Conservation (phyloP, 2,888 invertebrate genomes). For the Diaprepes abbreviatus region DNA sequence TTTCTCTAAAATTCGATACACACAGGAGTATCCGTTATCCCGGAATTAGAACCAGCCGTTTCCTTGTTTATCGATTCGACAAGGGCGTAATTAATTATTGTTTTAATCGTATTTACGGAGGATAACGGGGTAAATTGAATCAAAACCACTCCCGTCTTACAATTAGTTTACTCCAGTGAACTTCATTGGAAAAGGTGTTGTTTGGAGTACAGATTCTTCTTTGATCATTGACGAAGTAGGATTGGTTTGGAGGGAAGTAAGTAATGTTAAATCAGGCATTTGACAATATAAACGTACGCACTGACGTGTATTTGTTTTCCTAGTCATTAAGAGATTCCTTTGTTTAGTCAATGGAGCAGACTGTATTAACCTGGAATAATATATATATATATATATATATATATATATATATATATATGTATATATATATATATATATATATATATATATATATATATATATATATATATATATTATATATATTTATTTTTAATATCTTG, state of each 20-base stretch:
- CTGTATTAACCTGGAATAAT: too few species aligned
- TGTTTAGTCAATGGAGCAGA: not conserved
- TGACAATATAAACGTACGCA: not conserved
- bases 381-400: slow-evolving; percentile 22
- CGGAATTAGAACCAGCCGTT: not conserved
- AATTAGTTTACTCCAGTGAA: slow-evolving; percentile 38
- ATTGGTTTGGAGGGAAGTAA: not conserved
- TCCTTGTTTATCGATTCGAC: slow-evolving; percentile 21
- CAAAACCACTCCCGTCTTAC: slow-evolving; percentile 26
- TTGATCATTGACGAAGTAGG: slow-evolving; percentile 26
- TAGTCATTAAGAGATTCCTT: not conserved
- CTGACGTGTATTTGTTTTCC: not conserved
- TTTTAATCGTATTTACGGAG: slow-evolving; percentile 38
- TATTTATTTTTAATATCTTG: too few species aligned
- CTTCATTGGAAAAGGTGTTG: slow-evolving; percentile 31
- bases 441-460: slow-evolving; percentile 24
- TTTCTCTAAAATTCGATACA: too few species aligned
- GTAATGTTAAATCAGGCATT: slow-evolving; percentile 6
- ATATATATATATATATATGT: slow-evolving; percentile 27
- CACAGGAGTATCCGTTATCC: not conserved
- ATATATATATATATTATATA: not conserved
- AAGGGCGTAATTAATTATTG: slow-evolving; percentile 38
- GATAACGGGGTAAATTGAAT: slow-evolving; percentile 37
- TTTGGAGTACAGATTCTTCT: slow-evolving; percentile 17
- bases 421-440: slow-evolving; percentile 23